A percentile compares a stretch with the other conserved stretches of the same genome.
Conservation (phyloP, 1,140 invertebrate genomes). For the Himalopsyche phryganea region DNA sequence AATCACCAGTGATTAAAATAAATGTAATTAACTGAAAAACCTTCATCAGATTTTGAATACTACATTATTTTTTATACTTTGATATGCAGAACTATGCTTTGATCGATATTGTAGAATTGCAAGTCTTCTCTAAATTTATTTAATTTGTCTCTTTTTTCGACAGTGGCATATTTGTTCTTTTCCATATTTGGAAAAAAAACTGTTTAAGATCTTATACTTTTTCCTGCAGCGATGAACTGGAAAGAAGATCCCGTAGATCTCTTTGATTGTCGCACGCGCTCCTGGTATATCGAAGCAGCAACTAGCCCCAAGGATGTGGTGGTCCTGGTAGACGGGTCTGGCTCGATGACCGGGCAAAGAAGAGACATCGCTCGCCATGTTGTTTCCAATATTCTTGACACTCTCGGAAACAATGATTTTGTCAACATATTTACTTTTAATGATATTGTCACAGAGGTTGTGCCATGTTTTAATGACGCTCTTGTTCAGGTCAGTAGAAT, state of each 20-base stretch:
- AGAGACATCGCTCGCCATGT: constrained; percentile 92
- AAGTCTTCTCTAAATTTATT: too few relatives aligned
- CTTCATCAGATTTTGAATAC: too few relatives aligned
- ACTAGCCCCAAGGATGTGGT: constrained; percentile 96
- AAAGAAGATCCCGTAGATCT: constrained; percentile 71
- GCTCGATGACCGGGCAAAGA: constrained; percentile 94
- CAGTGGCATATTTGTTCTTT: too few relatives aligned
- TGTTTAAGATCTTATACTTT: constrained; percentile 7
- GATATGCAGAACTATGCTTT: too few relatives aligned
- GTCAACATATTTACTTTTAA: constrained; percentile 93
- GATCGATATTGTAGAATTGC: too few relatives aligned
- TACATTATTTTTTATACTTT: too few relatives aligned
- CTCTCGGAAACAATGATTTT: constrained; percentile 96
- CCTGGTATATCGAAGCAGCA: constrained; percentile 96
- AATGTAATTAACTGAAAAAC: too few relatives aligned
- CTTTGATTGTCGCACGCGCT: constrained; percentile 82
- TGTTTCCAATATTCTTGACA: constrained; percentile 92
- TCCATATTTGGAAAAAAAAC: too few relatives aligned
- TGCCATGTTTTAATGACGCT: constrained; percentile 83
- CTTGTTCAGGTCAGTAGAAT: constrained; percentile 70
- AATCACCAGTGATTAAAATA: too few relatives aligned
- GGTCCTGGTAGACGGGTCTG: constrained; percentile 91
- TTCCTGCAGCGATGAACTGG: constrained; percentile 64
- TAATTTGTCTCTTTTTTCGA: too few relatives aligned
- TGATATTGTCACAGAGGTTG: constrained; percentile 70